Conservation (phyloP, 2,113 vertebrate genomes). For the Mastomys coucha region DNA sequence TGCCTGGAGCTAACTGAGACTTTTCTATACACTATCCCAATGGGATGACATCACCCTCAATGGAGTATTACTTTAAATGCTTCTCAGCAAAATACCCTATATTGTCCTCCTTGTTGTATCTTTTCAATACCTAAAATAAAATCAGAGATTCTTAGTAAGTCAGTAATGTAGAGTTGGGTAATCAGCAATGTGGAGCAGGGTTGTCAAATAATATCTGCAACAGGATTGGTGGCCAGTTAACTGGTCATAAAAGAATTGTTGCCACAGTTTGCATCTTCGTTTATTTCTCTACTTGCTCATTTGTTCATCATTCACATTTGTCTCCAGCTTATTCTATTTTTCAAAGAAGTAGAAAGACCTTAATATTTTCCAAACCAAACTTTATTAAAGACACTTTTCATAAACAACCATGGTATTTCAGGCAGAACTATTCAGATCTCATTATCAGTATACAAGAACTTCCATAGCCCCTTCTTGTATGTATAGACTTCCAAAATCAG, state of each 20-base stretch:
- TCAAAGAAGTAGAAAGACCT: background rate
- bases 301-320: background rate
- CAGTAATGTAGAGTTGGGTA: background rate
- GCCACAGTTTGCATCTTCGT: background rate
- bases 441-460: background rate
- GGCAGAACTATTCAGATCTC: background rate
- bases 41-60: background rate
- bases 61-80: constrained; percentile 38
- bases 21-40: constrained; percentile 62
- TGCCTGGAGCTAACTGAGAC: constrained; percentile 74
- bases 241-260: background rate
- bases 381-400: background rate
- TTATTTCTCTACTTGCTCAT: background rate
- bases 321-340: background rate
- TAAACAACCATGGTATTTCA: background rate
- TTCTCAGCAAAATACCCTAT: background rate
- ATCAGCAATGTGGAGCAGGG: background rate
- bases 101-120: background rate
- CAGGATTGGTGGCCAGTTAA: background rate
- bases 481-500: background rate
- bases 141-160: constrained; percentile 8
- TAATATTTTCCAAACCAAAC: background rate
- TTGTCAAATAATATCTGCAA: background rate
- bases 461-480: background rate
- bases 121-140: constrained; percentile 22